Base-by-base conservation (phyloP, 2,113 vertebrate genomes). In the Charadrius vociferus region DNA sequence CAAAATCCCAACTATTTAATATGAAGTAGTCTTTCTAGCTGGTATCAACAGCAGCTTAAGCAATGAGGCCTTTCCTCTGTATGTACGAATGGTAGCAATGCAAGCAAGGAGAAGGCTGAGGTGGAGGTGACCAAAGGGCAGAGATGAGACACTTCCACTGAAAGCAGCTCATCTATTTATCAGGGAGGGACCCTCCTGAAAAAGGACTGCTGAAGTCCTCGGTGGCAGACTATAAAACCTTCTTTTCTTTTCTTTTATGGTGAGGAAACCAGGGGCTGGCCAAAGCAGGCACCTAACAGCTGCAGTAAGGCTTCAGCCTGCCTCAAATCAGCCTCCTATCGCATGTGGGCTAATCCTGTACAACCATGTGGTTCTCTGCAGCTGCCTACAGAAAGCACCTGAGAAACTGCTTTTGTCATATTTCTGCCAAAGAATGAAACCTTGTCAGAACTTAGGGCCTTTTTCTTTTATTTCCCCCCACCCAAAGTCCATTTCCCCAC, bases 321-420 rank as follows among this genome's bases (percentile, higher is more conserved):
- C 13, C 23, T 61, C 39, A 52, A n/a, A 32, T 8, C 20, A 8
- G 30, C 36, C 45, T 72, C 67, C 32, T 1, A 1, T n/a, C 0
- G 1, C 32, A 80, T 1, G 2, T 0, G 0, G 43, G 20, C 22
- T 37, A 34, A 49, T 23, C 36, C 3, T 0, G 0, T 29, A 34
- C 0, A 1, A 41, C 8, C 17, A 12, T 5, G 1, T 0, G 2
- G 6, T 53, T 84, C 22, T 49, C n/a, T 78, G 24, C 3, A 4
- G 23, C 18, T 85, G 66, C 55, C 37, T n/a, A 32, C 0, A 3
- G 56, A 67, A 93, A 45, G 34, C 2, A 1, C 34, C 24, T 8
- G 19, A 73, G 81, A 79, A 86, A 62, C 41, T 41, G 10, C 7
- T 88, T 77, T 56, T 30, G 58, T 30, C 23, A 20, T 50, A 65